These are phyloP conservation scores for Tinea trinotella DNA, from an alignment of 2,888 invertebrate species.

Conservation along the genomic window DNA sequence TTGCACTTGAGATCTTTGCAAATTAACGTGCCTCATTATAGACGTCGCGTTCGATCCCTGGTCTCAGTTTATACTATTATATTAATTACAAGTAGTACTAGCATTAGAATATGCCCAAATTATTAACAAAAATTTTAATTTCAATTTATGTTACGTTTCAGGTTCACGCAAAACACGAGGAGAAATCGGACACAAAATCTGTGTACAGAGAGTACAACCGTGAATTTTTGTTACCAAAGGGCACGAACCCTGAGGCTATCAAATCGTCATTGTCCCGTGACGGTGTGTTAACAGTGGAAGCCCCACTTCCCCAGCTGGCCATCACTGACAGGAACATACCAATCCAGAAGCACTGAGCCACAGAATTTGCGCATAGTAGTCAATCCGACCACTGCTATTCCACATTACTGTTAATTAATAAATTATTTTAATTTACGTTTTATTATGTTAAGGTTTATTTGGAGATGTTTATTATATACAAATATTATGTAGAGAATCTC, in stretches of 20 bases:
- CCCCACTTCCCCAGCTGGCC: constrained; percentile 91
- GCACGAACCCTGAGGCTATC: constrained; percentile 96
- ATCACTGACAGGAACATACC: constrained; percentile 88
- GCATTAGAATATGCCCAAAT: no score
- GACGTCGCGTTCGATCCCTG: no score
- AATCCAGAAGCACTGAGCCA: constrained; percentile 75
- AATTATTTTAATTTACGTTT: constrained; percentile 68
- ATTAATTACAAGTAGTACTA: no score
- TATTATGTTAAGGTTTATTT: constrained; percentile 54
- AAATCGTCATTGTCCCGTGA: constrained; percentile 96
- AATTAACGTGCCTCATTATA: no score
- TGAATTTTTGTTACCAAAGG: constrained; percentile 96
- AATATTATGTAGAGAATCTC: constrained; percentile 61
- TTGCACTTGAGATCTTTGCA: no score
- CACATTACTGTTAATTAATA: constrained; percentile 50
- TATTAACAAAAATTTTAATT: no score
- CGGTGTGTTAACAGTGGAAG: constrained; percentile 96
- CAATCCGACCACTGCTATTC: constrained; percentile 58
- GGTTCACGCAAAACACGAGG: constrained; percentile 99
- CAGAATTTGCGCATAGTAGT: constrained; percentile 37
- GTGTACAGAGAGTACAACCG: constrained; percentile 98
- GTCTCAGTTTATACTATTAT: no score
- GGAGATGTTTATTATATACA: constrained; percentile 57
- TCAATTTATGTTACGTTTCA: constrained; percentile 52
- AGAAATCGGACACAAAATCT: constrained; percentile 96